Base-by-base conservation (phyloP, 2,888 invertebrate species). In the Plebejus melissa region DNA sequence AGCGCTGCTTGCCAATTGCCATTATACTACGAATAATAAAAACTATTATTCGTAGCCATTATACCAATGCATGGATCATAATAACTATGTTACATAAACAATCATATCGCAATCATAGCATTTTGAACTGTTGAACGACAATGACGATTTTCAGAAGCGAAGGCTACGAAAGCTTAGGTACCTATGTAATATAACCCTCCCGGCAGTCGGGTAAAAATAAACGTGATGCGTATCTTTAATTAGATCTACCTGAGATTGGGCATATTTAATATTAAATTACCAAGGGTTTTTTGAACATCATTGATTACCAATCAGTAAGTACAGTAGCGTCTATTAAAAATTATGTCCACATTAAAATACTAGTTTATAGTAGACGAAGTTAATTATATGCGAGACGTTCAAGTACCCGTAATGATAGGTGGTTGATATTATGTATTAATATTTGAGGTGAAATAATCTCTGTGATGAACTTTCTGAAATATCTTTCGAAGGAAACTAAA, bases 361-460 rank as follows among this genome's bases (percentile, higher is more conserved):
- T 7, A 54, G 28, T 72, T 72, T 16, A 72, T 72, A 16, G 72
- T 22, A 80, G 79, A 79, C 41, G 74, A 78, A 81, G 28, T 54
- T 22, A 16, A 72, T 50, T 72, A 13, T 54, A 54, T 54, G 70
- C 70, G 28, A 69, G 74, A 58, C 50, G 74, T 77, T 71, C 76
- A 79, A 78, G 77, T 77, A 76, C 77, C 65, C 60, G 74, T 79
- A 79, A 79, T 78, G 76, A 77, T 38, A 32, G 75, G 74, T 75
- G 74, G 75, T 76, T 58, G 72, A 77, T 78, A 76, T 76, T 78
- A 77, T 76, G 76, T 76, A 76, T 76, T 77, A 76, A 78, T 77
- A 74, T 76, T 75, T 57, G 65, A 65, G 32, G 13, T 65, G 13
- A 13, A 65, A 32, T 65, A 32, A 36, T 32, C 4, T 65, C 60